Conservation (phyloP, 2,113 vertebrate genomes). For the Brachyhypopomus gauderio region DNA sequence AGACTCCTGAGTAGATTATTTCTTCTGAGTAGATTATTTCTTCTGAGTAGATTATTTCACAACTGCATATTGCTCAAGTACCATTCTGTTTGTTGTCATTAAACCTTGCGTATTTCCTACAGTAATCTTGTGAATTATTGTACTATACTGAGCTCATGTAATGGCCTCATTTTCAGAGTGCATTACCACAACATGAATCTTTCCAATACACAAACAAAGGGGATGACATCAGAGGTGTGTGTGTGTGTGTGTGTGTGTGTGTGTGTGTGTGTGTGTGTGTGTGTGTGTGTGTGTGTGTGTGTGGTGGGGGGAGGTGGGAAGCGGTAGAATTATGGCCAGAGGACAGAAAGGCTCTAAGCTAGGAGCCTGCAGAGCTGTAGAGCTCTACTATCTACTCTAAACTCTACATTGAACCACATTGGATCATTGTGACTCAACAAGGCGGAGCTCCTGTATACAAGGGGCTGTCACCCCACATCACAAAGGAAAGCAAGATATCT, state of each 20-base stretch:
- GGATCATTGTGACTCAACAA: too few relatives aligned
- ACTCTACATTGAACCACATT: background rate
- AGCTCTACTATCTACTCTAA: background rate
- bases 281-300: too few relatives aligned
- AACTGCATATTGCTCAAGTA: slow-evolving; percentile 58
- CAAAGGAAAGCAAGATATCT: too few relatives aligned
- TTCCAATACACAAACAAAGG: slow-evolving; percentile 34
- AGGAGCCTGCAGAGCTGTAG: background rate
- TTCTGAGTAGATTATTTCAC: slow-evolving; percentile 71
- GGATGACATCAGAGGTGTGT: slow-evolving; percentile 18
- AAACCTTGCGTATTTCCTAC: slow-evolving; percentile 52
- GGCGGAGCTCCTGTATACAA: too few relatives aligned
- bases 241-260: too few relatives aligned
- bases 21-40: slow-evolving; percentile 18
- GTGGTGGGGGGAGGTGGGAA: background rate
- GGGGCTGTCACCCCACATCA: too few relatives aligned
- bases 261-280: too few relatives aligned
- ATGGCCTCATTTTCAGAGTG: slow-evolving; percentile 36
- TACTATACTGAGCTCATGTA: slow-evolving; percentile 28
- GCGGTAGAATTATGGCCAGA: background rate
- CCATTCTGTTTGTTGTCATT: slow-evolving; percentile 63
- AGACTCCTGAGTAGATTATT: slow-evolving; percentile 75
- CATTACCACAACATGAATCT: slow-evolving; percentile 44
- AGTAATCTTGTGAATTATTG: slow-evolving; percentile 55
- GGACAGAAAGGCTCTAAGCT: background rate